A percentile compares a stretch with the other conserved stretches of the same genome.
Evolutionary conservation across 2,888 invertebrate species (phyloP).

Genomic region (Apamea sordens): DNA sequence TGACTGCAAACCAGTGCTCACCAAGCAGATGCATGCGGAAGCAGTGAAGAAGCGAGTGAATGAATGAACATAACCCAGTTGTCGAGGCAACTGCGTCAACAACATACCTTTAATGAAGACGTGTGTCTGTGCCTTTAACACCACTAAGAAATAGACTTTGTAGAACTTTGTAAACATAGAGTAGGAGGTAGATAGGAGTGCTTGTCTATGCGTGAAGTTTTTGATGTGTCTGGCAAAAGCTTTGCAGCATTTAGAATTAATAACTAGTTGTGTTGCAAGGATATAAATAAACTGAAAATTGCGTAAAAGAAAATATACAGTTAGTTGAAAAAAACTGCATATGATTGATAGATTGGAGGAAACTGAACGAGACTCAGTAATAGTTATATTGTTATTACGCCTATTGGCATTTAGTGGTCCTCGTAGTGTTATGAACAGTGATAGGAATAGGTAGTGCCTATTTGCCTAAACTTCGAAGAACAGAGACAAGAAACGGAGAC

Average conservation of each 20-base stretch:
- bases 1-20: conserved; percentile 24
- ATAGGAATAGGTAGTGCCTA: no score
- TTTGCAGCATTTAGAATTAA: neutral
- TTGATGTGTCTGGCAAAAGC: neutral
- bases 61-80: conserved; percentile 69
- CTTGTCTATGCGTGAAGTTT: neutral
- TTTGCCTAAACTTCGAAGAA: no score
- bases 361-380: neutral
- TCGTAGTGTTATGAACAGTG: no score
- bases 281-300: neutral
- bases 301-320: neutral
- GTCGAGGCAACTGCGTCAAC: conserved; percentile 73
- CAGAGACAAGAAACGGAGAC: no score
- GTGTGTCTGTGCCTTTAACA: conserved; percentile 58
- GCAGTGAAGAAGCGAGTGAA: conserved; percentile 42
- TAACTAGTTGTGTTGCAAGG: neutral
- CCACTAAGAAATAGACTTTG: conserved; percentile 49
- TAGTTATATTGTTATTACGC: neutral
- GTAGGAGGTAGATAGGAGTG: conserved; percentile 5
- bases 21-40: conserved; percentile 61
- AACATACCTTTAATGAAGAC: conserved; percentile 72
- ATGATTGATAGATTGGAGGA: neutral
- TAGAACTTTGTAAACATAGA: conserved; percentile 56
- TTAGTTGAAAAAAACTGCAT: neutral
- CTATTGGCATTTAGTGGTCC: neutral